Evolutionary conservation across 2,797 vertebrate genomes (phyloP).

Genomic region (Pitangus sulphuratus): DNA sequence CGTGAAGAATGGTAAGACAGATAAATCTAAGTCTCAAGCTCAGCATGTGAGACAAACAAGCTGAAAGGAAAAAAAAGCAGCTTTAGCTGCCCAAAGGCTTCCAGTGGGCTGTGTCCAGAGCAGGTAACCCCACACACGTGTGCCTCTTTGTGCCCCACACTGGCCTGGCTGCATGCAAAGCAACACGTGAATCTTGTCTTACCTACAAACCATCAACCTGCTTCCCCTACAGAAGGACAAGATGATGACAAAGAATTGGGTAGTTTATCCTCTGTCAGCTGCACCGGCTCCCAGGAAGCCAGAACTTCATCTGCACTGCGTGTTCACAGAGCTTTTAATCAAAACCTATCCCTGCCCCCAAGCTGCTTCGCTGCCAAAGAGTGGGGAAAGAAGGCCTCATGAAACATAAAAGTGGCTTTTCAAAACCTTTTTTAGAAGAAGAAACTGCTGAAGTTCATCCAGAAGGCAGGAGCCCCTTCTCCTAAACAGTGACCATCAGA

Average conservation of each 20-base stretch:
- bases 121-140: accelerated
- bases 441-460: neutral
- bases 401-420: neutral
- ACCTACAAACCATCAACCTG: slow-evolving; percentile 10
- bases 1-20: neutral
- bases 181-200: neutral
- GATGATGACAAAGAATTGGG: neutral
- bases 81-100: neutral
- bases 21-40: neutral
- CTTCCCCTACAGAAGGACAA: neutral
- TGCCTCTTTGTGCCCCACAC: accelerated
- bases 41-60: neutral
- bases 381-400: accelerated
- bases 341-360: neutral
- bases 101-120: accelerated
- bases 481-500: neutral
- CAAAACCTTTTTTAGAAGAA: neutral
- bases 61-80: neutral
- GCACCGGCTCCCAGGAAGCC: neutral
- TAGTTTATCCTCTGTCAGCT: neutral
- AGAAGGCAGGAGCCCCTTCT: neutral
- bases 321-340: neutral
- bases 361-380: neutral
- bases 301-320: neutral
- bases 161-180: neutral